Conservation (phyloP, 2,797 vertebrate species). For the Malurus leucopterus region DNA sequence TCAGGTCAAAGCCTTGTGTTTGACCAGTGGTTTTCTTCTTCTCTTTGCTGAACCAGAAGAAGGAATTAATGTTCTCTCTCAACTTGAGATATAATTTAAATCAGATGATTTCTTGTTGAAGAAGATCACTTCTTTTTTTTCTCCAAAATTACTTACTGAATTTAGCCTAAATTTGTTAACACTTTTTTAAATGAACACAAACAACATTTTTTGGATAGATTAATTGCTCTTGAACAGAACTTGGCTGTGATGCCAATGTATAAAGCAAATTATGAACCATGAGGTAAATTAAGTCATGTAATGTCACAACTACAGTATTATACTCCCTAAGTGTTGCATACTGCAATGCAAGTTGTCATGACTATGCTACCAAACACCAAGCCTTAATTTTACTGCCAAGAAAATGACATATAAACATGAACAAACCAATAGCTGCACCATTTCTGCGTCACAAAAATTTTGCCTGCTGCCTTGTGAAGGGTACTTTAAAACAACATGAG, state of each 20-base stretch:
- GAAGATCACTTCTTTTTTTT: background rate
- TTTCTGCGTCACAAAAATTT: background rate
- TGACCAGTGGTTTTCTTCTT: background rate
- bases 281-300: slow-evolving; percentile 50
- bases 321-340: slow-evolving; percentile 9
- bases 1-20: background rate
- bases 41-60: background rate
- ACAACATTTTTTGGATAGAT: background rate
- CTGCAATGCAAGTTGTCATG: slow-evolving; percentile 21
- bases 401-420: slow-evolving; percentile 29
- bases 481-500: background rate
- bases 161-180: background rate
- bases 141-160: background rate
- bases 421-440: background rate
- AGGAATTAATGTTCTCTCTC: background rate
- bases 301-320: slow-evolving; percentile 33
- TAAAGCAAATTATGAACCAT: slow-evolving; percentile 40
- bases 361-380: slow-evolving; percentile 14
- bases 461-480: background rate
- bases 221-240: slow-evolving; percentile 22
- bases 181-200: slow-evolving; percentile 22
- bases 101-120: background rate
- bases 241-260: slow-evolving; percentile 11
- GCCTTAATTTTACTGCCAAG: slow-evolving; percentile 21
- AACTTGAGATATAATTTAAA: background rate